These are phyloP conservation scores for Scleropages formosus DNA, from an alignment of 2,797 vertebrate species.

Conservation along the genomic window DNA sequence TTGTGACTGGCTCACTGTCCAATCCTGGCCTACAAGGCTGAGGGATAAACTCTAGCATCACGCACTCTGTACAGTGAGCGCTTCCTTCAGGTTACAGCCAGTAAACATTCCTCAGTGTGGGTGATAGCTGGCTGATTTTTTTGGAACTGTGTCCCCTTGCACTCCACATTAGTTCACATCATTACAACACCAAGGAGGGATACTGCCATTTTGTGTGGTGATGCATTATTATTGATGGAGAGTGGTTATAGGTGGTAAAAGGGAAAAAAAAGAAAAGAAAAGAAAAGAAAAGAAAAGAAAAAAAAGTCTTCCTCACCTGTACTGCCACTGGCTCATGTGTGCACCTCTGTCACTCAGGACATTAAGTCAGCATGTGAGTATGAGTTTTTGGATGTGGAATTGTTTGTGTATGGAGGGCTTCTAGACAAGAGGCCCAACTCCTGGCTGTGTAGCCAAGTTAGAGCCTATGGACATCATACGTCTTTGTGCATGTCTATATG, in stretches of 20 bases:
- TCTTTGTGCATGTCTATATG: slow-evolving; percentile 36
- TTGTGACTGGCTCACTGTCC: background rate
- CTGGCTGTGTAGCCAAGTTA: background rate
- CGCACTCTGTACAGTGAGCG: background rate
- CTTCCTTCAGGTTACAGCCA: background rate
- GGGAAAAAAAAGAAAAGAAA: too few species aligned
- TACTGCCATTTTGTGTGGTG: background rate
- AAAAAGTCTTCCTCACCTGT: background rate
- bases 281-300: background rate
- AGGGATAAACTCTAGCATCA: too few species aligned
- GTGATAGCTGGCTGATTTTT: background rate
- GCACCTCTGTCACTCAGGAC: background rate
- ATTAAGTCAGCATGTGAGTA: background rate
- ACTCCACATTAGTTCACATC: background rate
- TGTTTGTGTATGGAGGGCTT: background rate
- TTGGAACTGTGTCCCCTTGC: background rate
- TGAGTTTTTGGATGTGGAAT: background rate
- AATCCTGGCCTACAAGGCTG: background rate
- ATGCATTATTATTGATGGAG: background rate
- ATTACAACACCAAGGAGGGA: background rate
- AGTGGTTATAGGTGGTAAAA: background rate
- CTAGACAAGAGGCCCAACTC: background rate
- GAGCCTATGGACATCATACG: background rate
- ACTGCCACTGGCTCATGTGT: background rate
- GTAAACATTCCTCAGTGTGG: background rate